phyloP scores from a whole-genome alignment of 2,888 invertebrate species.

The Drosophila dives region DNA sequence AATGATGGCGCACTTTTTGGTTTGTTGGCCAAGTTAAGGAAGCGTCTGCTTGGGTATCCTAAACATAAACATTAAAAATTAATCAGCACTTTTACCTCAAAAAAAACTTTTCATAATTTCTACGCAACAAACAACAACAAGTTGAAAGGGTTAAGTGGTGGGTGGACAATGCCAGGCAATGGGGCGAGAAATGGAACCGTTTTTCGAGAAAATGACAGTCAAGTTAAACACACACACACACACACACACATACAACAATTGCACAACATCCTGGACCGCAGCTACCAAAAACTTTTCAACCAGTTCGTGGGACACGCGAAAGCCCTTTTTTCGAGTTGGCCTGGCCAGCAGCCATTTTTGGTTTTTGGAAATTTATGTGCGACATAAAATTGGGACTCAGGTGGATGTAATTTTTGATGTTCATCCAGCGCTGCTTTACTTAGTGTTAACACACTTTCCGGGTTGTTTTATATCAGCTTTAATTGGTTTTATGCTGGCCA shows the following conservation, averaged over 20 bases:
- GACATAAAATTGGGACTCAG: constrained; percentile 75
- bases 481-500: constrained; percentile 55
- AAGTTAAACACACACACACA: background rate
- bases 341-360: constrained; percentile 33
- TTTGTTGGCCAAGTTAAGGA: constrained; percentile 4
- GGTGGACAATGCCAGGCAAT: constrained; percentile 28
- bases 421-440: constrained; percentile 28
- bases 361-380: constrained; percentile 63
- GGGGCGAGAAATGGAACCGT: constrained; percentile 27
- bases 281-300: constrained; percentile 58
- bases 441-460: constrained; percentile 36
- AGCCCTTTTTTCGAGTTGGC: constrained; percentile 47
- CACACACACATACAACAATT: constrained; percentile 7
- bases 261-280: constrained; percentile 28
- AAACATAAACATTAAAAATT: constrained; percentile 81
- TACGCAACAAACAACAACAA: constrained; percentile 33
- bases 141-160: constrained; percentile 54
- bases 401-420: constrained; percentile 67
- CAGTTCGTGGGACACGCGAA: constrained; percentile 43
- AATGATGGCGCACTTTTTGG: constrained; percentile 65
- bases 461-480: constrained; percentile 46
- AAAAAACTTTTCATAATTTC: constrained; percentile 76
- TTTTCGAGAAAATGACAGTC: constrained; percentile 65
- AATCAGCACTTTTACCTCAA: constrained; percentile 77
- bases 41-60: constrained; percentile 20